Base-by-base conservation (phyloP, 2,888 invertebrate genomes). In the Hydriomena furcata region DNA sequence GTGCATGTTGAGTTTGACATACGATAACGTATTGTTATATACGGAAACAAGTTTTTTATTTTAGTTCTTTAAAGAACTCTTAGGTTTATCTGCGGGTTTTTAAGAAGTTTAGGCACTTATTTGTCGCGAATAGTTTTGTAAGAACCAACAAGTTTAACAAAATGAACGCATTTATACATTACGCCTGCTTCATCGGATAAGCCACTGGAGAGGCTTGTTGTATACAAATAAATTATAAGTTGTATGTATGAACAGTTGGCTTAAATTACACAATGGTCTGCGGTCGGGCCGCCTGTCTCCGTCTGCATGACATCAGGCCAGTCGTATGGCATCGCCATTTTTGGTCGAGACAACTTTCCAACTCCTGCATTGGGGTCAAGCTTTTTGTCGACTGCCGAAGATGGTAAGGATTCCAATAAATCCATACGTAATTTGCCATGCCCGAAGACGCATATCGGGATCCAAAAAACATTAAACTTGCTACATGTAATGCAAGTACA, bases 341-440 rank as follows among this genome's bases (percentile, higher is more conserved):
- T 80, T 71, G 82, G 82, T 30, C 44, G 66, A 67, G 69, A 64
- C 79, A 75, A 78, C 82, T 82, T 82, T 82, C 78, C 73, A 79
- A 78, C 67, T 76, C 68, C 70, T 68, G 66, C 63, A 74, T 66
- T 70, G 68, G 67, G 75, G 73, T 67, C 78, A 71, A 55, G 52
- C 69, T 76, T 77, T 78, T 78, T 66, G 62, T 54, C 13, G 47
- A 52, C 59, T 49, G 55, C 71, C 62, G 63, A 59, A 55, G 58
- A 52, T 58, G 66, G 58, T 50, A 61, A 60, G 48, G 63, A 61
- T 61, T 62, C 56, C 52, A 53, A 50, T 48, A 49, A 52, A 53
- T 53, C 34, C 46, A 41, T 45, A 36, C 10, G 7, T 17, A 13
- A 27, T 38, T 45, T 37, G 21, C 10, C 17, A 20, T 13, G 34